Conservation (phyloP, 2,113 vertebrate genomes). For the Prochilodus magdalenae region DNA sequence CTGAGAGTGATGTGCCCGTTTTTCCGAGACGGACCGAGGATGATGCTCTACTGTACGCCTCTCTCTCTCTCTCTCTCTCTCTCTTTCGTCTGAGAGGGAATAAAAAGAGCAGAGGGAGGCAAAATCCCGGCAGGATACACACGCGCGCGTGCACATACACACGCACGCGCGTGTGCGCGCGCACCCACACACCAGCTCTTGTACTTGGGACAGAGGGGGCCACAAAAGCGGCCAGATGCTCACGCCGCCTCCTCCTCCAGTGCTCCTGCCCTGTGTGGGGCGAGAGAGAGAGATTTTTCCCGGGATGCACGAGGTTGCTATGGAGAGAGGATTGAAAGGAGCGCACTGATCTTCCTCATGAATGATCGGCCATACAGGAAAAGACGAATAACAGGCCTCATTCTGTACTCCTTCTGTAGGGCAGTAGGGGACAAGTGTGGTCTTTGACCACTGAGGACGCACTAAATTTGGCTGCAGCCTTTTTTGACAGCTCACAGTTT, state of each 20-base stretch:
- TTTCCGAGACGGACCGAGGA: constrained; percentile 69
- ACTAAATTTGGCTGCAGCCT: constrained; percentile 37
- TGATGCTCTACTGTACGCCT: constrained; percentile 68
- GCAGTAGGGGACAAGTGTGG: constrained; percentile 51
- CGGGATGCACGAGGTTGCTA: constrained; percentile 80
- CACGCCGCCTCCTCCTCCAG: constrained; percentile 60
- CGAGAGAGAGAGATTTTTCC: constrained; percentile 82
- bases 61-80: neutral
- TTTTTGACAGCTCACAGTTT: constrained; percentile 8
- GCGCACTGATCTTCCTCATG: constrained; percentile 79
- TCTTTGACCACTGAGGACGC: constrained; percentile 53
- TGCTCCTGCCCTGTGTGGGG: constrained; percentile 78
- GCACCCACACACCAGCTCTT: constrained; percentile 75
- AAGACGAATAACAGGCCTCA: constrained; percentile 69
- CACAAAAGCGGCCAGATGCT: constrained; percentile 81
- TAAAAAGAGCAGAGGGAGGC: constrained; percentile 62
- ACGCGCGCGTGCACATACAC: neutral
- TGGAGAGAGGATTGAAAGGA: constrained; percentile 80
- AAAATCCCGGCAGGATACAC: neutral
- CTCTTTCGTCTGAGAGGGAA: constrained; percentile 65
- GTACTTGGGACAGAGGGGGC: constrained; percentile 70
- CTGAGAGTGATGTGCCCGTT: constrained; percentile 1
- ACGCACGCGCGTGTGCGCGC: neutral
- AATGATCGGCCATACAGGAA: constrained; percentile 76
- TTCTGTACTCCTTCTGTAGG: constrained; percentile 68